A percentile compares a stretch with the other conserved stretches of the same genome.
Conservation (phyloP, 1,140 invertebrate genomes). For the Dreissena rostriformis region DNA sequence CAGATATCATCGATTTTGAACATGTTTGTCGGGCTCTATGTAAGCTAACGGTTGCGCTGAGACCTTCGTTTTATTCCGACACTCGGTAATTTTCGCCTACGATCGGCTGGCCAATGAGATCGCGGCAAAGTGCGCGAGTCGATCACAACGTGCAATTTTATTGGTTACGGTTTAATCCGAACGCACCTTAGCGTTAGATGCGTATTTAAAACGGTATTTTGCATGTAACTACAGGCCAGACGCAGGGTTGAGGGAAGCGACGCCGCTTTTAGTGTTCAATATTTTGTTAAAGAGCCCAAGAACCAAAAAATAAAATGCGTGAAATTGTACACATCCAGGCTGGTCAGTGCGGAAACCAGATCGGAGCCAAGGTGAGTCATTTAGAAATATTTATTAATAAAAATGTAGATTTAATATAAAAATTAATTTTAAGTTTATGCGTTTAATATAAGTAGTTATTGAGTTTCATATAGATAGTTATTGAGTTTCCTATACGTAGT, state of each 20-base stretch:
- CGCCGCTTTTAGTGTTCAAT: not conserved
- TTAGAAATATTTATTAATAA: not conserved
- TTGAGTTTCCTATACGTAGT: not conserved
- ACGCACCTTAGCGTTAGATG: not conserved
- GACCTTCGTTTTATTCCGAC: too few species aligned
- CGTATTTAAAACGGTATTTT: not conserved
- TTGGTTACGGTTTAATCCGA: not conserved
- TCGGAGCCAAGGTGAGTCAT: conserved; percentile 92
- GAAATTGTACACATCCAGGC: conserved; percentile 97
- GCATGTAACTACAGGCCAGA: not conserved
- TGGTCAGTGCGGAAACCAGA: conserved; percentile 97
- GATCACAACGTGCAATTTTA: not conserved
- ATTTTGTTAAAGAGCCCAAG: not conserved
- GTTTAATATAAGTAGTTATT: not conserved
- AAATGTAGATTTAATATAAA: not conserved
- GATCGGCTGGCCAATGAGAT: too few species aligned
- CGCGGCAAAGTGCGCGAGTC: not conserved
- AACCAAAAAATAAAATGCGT: conserved; percentile 91
- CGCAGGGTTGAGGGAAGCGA: not conserved
- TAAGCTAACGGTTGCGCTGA: too few species aligned
- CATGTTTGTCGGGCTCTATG: too few species aligned
- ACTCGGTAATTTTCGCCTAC: too few species aligned
- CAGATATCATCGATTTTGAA: too few species aligned
- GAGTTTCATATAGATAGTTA: not conserved
- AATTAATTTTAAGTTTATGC: not conserved